These are phyloP conservation scores for Argentina silus DNA, from an alignment of 2,797 vertebrate species.

Conservation along the genomic window DNA sequence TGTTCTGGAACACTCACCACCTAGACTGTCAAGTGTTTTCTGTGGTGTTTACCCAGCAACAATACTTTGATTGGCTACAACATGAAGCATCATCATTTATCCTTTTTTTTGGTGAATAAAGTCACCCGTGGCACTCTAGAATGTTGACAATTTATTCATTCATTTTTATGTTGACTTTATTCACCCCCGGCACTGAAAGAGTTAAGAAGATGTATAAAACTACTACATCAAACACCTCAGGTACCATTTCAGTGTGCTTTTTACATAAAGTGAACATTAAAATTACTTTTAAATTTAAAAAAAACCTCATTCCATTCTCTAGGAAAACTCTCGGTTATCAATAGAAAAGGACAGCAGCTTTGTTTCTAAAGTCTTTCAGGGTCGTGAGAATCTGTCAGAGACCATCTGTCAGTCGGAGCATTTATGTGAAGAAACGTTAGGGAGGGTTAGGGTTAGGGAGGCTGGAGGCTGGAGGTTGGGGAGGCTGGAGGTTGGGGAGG, in stretches of 20 bases:
- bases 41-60: too few species aligned
- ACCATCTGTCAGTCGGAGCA: slow-evolving; percentile 5
- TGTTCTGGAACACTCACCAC: too few species aligned
- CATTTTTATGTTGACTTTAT: too few species aligned
- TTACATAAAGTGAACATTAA: background rate
- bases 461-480: background rate
- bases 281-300: background rate
- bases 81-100: too few species aligned
- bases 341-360: background rate
- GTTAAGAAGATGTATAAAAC: slow-evolving; percentile 33
- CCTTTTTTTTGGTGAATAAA: too few species aligned
- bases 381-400: background rate
- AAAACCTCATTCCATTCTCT: too few species aligned
- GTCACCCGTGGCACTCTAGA: too few species aligned
- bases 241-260: slow-evolving; percentile 19
- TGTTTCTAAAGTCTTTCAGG: background rate
- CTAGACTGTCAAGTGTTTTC: too few species aligned
- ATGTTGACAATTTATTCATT: too few species aligned
- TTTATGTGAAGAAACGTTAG: background rate
- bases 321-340: background rate
- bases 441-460: background rate
- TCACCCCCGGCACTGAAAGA: too few species aligned
- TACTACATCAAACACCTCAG: slow-evolving; percentile 18
- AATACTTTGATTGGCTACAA: too few species aligned
- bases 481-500: background rate